A percentile compares a stretch with the other conserved stretches of the same genome.
phyloP scores from a whole-genome alignment of 2,888 invertebrate species.

The Zonitis immaculata region DNA sequence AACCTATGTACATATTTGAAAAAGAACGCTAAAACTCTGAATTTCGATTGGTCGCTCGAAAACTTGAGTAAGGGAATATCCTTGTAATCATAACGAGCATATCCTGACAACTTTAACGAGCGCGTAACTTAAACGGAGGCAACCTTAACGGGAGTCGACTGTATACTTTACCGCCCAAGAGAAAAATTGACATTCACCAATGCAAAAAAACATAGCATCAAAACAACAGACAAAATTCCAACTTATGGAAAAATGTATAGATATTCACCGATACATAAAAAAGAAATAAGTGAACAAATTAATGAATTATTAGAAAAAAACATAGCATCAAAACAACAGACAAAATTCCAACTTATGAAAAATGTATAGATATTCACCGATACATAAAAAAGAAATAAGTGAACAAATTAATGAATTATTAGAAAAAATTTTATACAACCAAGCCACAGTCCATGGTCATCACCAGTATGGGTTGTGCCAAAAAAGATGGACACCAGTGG shows the following conservation, averaged over 20 bases:
- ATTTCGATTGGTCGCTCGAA: too few species aligned
- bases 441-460: constrained; percentile 14
- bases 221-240: not conserved
- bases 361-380: constrained; percentile 26
- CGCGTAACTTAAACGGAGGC: too few species aligned
- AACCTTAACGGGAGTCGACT: too few species aligned
- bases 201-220: not conserved
- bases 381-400: constrained; percentile 27
- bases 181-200: not conserved
- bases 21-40: too few species aligned
- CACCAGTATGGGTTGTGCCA: constrained; percentile 22
- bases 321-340: too few species aligned
- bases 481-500: not conserved
- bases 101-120: too few species aligned
- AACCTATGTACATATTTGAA: too few species aligned
- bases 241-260: not conserved
- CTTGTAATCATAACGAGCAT: too few species aligned
- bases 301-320: constrained; percentile 18
- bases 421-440: constrained; percentile 18
- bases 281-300: constrained; percentile 24
- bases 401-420: constrained; percentile 19
- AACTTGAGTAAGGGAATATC: too few species aligned
- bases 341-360: constrained; percentile 7
- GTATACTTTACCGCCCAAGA: not conserved
- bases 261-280: constrained; percentile 15